Percentiles rank a stretch among this genome's conserved stretches.
phyloP scores from a whole-genome alignment of 2,797 vertebrate genomes.

The Huso huso region DNA sequence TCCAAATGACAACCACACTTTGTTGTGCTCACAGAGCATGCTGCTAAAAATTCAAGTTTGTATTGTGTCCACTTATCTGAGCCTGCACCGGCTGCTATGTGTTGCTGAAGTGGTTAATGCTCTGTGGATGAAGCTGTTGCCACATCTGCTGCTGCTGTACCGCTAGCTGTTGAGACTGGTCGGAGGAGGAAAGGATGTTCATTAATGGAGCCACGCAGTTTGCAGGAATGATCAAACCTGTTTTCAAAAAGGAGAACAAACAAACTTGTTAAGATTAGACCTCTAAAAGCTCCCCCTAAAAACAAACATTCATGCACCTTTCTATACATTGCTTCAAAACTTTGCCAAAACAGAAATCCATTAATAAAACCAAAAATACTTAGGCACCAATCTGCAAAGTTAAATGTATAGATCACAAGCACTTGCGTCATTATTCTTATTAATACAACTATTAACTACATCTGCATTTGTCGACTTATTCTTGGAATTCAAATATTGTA shows the following conservation, averaged over 20 bases:
- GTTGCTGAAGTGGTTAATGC: slow-evolving; percentile 76
- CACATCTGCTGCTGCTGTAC: slow-evolving; percentile 95
- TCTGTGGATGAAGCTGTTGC: slow-evolving; percentile 97
- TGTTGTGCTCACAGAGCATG: slow-evolving; percentile 18
- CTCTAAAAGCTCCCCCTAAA: background rate
- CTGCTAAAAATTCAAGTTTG: slow-evolving; percentile 28
- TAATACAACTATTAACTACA: no score
- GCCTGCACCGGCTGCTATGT: slow-evolving; percentile 48
- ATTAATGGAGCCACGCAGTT: slow-evolving; percentile 86
- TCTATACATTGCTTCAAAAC: background rate
- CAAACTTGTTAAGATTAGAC: background rate
- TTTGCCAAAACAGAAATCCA: background rate
- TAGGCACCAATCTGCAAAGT: background rate
- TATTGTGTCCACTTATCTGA: background rate
- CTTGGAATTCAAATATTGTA: no score
- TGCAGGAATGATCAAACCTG: slow-evolving; percentile 96
- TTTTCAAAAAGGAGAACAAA: slow-evolving; percentile 21
- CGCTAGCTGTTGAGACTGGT: slow-evolving; percentile 93
- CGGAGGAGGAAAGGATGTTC: slow-evolving; percentile 89
- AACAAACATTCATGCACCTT: background rate
- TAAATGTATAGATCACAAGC: no score
- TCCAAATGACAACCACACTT: slow-evolving; percentile 27
- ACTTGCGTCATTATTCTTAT: no score
- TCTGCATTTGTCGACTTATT: no score
- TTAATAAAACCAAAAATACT: background rate